A percentile compares a stretch with the other conserved stretches of the same genome.
These are phyloP conservation scores for Mormyrus hasselquistii DNA, from an alignment of 2,797 vertebrate genomes.

Conservation along the genomic window DNA sequence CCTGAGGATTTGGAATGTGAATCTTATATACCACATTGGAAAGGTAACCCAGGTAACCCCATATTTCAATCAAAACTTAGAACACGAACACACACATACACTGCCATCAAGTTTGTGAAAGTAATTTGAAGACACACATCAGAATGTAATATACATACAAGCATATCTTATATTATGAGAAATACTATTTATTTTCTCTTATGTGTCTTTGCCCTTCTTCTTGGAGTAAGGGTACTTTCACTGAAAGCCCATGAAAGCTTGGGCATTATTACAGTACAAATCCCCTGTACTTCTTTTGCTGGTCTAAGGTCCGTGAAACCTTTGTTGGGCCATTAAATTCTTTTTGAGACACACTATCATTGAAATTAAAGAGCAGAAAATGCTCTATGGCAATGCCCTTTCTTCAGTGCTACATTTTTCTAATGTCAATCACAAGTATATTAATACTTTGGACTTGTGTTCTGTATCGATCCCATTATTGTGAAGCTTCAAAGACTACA, in stretches of 20 bases:
- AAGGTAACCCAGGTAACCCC: neutral
- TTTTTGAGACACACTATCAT: slow-evolving; percentile 49
- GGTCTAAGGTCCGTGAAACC: slow-evolving; percentile 37
- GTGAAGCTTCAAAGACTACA: slow-evolving; percentile 61
- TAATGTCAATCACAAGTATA: slow-evolving; percentile 58
- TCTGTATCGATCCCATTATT: slow-evolving; percentile 67
- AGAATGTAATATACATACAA: neutral
- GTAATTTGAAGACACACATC: neutral
- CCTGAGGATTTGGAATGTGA: neutral
- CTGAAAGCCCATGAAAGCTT: slow-evolving; percentile 15
- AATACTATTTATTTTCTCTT: neutral
- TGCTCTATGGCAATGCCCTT: slow-evolving; percentile 45
- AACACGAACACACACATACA: neutral
- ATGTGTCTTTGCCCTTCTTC: neutral
- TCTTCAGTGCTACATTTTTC: slow-evolving; percentile 49
- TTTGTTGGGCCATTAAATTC: slow-evolving; percentile 56
- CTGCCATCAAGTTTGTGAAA: neutral
- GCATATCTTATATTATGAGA: neutral
- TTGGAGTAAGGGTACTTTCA: neutral
- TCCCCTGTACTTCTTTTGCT: neutral
- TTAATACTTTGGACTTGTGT: slow-evolving; percentile 48
- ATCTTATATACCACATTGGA: neutral
- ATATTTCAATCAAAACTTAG: neutral
- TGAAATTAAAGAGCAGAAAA: slow-evolving; percentile 57
- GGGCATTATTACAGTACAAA: neutral